Conservation (phyloP, 2,797 vertebrate genomes). For the Mionectes olivaceus region DNA sequence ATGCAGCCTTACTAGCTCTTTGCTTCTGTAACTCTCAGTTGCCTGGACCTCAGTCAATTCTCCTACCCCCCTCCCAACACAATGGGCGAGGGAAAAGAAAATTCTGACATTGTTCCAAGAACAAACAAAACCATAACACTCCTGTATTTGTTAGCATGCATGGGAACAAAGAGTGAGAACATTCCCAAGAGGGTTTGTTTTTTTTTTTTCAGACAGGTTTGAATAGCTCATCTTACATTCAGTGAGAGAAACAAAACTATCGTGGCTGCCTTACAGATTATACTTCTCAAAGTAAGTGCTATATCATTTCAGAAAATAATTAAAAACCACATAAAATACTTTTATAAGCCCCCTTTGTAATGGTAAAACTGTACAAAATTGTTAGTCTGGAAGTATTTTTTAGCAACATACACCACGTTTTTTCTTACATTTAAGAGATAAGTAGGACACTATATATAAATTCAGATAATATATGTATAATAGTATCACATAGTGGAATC, state of each 20-base stretch:
- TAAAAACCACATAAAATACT: neutral
- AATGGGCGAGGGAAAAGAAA: too few relatives aligned
- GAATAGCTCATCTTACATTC: neutral
- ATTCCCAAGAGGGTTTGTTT: neutral
- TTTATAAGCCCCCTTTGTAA: rapidly evolving
- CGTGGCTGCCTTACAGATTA: neutral
- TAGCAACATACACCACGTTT: neutral
- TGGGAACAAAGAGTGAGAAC: neutral
- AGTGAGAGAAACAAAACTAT: neutral
- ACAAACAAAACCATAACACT: neutral
- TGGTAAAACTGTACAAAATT: neutral
- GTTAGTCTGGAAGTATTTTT: neutral
- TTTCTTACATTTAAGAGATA: neutral
- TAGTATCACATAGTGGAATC: neutral
- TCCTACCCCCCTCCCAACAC: too few relatives aligned
- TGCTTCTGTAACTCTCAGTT: too few relatives aligned
- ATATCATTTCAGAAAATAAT: neutral
- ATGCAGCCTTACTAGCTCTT: too few relatives aligned
- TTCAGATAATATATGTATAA: neutral
- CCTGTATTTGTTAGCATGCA: neutral
- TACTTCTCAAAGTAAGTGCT: neutral
- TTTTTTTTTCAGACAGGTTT: neutral
- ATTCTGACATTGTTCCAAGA: too few relatives aligned
- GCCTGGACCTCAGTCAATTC: too few relatives aligned
- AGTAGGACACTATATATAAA: too few relatives aligned